Evolutionary conservation across 2,113 vertebrate species (phyloP), one percentile per base, ranked within the genome.

Genomic region (Salvelinus fontinalis): DNA sequence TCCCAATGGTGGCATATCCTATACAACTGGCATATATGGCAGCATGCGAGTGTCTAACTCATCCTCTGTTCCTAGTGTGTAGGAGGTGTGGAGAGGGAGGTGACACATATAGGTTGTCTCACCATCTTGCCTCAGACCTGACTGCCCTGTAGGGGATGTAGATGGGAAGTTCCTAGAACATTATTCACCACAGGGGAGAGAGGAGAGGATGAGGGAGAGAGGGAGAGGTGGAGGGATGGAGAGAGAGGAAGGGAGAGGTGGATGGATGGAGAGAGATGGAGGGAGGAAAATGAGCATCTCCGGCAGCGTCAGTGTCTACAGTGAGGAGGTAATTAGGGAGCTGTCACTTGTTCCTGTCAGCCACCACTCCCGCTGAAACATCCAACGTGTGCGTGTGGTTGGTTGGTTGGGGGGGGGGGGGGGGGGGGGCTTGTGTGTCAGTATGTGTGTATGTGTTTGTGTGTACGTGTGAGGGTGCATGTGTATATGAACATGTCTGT

Each of bases 311-410:
- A 95, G 95, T 94, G 95, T 96, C 94, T 95, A 95, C 95, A 96
- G 96, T 95, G 96, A 97, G 95, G 95, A 96, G 96, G 97, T 97
- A 97, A 97, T 98, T 96, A 98, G 96, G 95, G 95, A 96, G 94
- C 95, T 97, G 96, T 97, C 96, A 97, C 96, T 96, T 95, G 95
- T 97, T 95, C 95, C 95, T 96, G 97, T 97, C 97, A 98, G 94
- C 93, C 95, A 95, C 94, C 93, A 95, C 95, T 96, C 94, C 94
- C 94, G 94, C 91, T 96, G 94, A 95, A 97, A 96, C 90, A 89
- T 87, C 54, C 82, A 84, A 70, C 12, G 68, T 49, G 81, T 39
- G 80, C 79, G 85, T 68, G 80, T 71, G 68, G 27, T 24, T 54
- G 71, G 64, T 62, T n/a, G 27, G 39, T n/a, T n/a, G 22, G 27